Evolutionary conservation across 2,113 vertebrate species (phyloP), one percentile per base, ranked within the genome.

Genomic region (Scomber scombrus): DNA sequence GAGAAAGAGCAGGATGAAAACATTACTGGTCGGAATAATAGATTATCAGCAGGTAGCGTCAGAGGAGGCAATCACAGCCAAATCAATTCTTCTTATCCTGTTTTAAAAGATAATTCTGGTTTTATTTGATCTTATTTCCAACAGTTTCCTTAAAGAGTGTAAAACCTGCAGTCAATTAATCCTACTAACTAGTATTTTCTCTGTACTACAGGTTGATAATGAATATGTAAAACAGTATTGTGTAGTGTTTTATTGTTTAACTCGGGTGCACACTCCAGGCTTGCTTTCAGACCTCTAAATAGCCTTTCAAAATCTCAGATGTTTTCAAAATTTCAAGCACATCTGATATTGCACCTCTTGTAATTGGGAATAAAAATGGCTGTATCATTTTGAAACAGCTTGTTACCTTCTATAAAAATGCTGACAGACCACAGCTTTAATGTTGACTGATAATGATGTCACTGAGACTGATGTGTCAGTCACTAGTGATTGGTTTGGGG

Each of bases 41-140:
- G 3, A 21, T 19, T 23, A 52, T 58, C 34, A 58, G 43, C 62
- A 55, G 63, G 31, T 65, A 51, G 12, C 72, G 52, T 56, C 68
- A 9, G 13, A 43, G 10, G 51, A 60, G 46, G 57, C 18, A 68
- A 69, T 64, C 57, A 43, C 11, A 57, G 6, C 9, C 34, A 40
- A 7, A 5, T 58, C 5, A 51, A 31, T 57, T 19, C 10, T 21
- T 60, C 14, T 40, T 49, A 51, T 50, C 29, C 29, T 31, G 31
- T 40, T n/a, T 67, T 72, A n/a, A 52, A 31, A 71, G 12, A 71
- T 29, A 2, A 16, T 46, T 5, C 21, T 26, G 45, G 12, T 51
- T 58, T 67, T 31, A 54, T 67, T 29, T 34, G n/a, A 45, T 23
- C 3, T 46, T 31, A 51, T 43, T 52, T 34, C 34, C 13, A 62